Evolutionary conservation across 2,888 invertebrate species (phyloP), one percentile per base, ranked within the genome.

Genomic region (Agriopis marginaria): DNA sequence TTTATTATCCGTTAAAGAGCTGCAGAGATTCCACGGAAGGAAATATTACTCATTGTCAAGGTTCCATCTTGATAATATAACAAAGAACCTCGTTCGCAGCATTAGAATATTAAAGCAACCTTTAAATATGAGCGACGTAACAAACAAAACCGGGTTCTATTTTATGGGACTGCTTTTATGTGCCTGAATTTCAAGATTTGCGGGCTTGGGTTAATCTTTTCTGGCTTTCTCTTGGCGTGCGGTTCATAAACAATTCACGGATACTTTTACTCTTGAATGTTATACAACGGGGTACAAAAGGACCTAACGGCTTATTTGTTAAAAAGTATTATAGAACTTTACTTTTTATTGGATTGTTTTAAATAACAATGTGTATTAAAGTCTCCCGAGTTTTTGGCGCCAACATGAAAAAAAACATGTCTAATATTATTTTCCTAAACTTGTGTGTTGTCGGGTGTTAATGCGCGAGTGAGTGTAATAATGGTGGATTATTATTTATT

Each of bases 31-130:
- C 80, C 75, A 79, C 77, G 80, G 83, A 82, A 82, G 82, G 75
- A 83, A 83, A 84, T 83, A 87, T 87, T 86, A 87, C 81, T 88
- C 86, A 87, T 84, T 80, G 87, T 87, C 87, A 84, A 84, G 77
- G 80, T 78, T 78, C 79, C 81, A 79, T 83, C 78, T 77, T 75
- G 79, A 81, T 82, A 77, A 70, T 70, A 82, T 78, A 82, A 80
- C 79, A 78, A 79, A 78, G 76, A 77, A 76, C 68, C 75, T 79
- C 77, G 79, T 80, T 78, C 75, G 68, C 76, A 77, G 75, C 75
- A 73, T 79, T 76, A 76, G 75, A 73, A 74, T 79, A 73, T 77
- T 81, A 77, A 79, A 79, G 77, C 78, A 60, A 81, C 73, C 70
- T 76, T 75, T 80, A 75, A 73, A 77, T 70, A 75, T 75, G 74